These are phyloP conservation scores for Hartigia nigra DNA, from an alignment of 2,888 invertebrate genomes.

Conservation along the genomic window DNA sequence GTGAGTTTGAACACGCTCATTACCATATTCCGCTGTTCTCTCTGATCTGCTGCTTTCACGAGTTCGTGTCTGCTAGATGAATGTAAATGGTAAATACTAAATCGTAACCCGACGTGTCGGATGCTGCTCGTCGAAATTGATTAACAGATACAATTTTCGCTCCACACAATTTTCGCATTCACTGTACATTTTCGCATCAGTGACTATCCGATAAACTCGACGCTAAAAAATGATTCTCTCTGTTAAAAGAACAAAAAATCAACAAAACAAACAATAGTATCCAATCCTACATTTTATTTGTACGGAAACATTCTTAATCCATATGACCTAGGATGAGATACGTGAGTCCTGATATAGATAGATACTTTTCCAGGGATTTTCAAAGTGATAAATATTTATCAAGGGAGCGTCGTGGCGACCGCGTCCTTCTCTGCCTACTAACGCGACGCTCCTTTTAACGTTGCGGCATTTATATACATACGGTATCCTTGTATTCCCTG, in stretches of 20 bases:
- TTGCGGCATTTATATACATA: no score
- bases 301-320: background rate
- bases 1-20: constrained; percentile 34
- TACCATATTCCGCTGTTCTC: background rate
- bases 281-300: background rate
- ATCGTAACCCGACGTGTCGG: background rate
- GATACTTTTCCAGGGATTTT: background rate
- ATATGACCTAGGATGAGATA: no score
- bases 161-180: background rate
- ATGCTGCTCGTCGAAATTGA: background rate
- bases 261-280: background rate
- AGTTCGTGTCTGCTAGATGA: background rate
- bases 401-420: no score
- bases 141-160: background rate
- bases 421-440: background rate
- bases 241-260: background rate
- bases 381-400: background rate
- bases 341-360: no score
- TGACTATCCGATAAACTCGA: background rate
- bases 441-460: background rate
- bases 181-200: background rate
- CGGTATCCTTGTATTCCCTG: background rate
- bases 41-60: background rate
- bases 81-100: background rate
- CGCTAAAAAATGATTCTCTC: background rate